Evolutionary conservation across 2,113 vertebrate genomes (phyloP), one percentile per base, ranked within the genome.

Genomic region (Cephalopterus ornatus): DNA sequence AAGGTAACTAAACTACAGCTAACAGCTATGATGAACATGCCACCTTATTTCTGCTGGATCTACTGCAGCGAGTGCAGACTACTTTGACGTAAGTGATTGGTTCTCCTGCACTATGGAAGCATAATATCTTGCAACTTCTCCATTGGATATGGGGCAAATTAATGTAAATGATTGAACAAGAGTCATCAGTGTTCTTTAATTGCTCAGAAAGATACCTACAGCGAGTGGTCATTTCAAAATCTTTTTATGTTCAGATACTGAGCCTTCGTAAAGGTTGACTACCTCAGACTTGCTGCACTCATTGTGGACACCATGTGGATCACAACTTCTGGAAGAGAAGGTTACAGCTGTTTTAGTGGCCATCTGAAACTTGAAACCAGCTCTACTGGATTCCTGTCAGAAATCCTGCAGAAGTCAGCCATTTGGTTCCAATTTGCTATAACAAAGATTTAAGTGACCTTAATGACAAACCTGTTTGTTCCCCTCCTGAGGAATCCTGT

Each of bases 371-470:
- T 98, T 98, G 97, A 98, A 98, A 98, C 98, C 98, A 98, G 98
- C 97, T 98, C 98, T 98, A 88, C 97, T 98, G 98, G 98, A 97
- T 98, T 98, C 97, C 97, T 97, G 82, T 95, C 93, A 97, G 97
- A 98, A 98, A 98, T 97, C 97, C 98, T 98, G 96, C 97, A 98
- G 97, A 98, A 98, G 97, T 98, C 97, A 98, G 98, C 98, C 98
- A 97, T 98, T 98, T 98, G 97, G 98, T 98, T 98, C 97, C 97
- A 97, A 98, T 99, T 98, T 98, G 97, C 97, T 98, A 98, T 98
- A 96, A 98, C 96, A 98, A 98, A 98, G 98, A 98, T 98, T 98
- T 98, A 99, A 99, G 99, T 99, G 99, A 99, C 99, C 99, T 99
- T 99, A 99, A 98, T 98, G 98, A 98, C 95, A 94, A 97, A 98